phyloP scores from a whole-genome alignment of 2,888 invertebrate species.

The Cactoblastis cactorum region DNA sequence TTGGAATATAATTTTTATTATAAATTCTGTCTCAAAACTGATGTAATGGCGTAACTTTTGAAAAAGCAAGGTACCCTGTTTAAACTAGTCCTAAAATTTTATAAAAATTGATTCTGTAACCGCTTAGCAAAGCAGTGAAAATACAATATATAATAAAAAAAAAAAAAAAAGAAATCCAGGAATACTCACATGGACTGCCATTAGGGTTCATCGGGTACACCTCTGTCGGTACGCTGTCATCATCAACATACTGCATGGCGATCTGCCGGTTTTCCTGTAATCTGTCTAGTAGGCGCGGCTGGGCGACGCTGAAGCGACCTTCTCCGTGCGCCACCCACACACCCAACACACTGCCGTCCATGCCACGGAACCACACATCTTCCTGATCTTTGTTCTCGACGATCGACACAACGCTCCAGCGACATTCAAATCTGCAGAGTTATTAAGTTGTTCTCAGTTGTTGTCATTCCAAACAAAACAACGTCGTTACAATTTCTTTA shows the following conservation, averaged over 20 bases:
- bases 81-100: too few species aligned
- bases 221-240: conserved; percentile 85
- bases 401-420: conserved; percentile 88
- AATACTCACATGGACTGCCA: conserved; percentile 84
- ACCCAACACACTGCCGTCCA: conserved; percentile 93
- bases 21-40: too few species aligned
- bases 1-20: too few species aligned
- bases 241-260: conserved; percentile 91
- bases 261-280: conserved; percentile 81
- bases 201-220: conserved; percentile 97
- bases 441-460: too few species aligned
- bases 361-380: conserved; percentile 92
- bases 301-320: conserved; percentile 86
- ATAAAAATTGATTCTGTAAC: too few species aligned
- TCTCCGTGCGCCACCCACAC: conserved; percentile 99
- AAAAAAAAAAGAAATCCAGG: too few species aligned
- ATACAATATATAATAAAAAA: background rate
- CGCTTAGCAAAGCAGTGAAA: too few species aligned
- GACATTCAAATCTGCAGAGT: conserved; percentile 79
- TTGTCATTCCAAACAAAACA: too few species aligned
- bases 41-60: too few species aligned
- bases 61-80: too few species aligned
- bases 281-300: conserved; percentile 61
- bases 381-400: conserved; percentile 75
- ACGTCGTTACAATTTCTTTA: too few species aligned